These are phyloP conservation scores for Laodelphax striatellus DNA, from an alignment of 1,140 invertebrate genomes.

Conservation along the genomic window DNA sequence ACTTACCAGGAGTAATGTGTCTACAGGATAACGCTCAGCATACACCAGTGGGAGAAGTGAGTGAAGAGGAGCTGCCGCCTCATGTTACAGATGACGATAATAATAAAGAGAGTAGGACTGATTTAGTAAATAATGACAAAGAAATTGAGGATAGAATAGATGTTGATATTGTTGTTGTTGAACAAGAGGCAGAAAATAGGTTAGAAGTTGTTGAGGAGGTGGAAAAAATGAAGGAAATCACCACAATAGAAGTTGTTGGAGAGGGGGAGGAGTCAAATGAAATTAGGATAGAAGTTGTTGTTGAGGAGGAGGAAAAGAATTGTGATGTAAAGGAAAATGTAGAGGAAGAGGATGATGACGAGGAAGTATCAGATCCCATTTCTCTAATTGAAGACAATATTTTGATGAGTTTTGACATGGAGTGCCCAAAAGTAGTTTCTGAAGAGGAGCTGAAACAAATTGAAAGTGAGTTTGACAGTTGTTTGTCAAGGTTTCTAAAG, in stretches of 20 bases:
- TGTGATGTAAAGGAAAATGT: neutral
- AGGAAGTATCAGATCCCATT: neutral
- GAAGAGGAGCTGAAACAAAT: neutral
- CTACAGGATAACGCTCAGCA: no score
- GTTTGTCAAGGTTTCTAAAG: conserved; percentile 7
- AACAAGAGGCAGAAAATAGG: neutral
- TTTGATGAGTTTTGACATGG: neutral
- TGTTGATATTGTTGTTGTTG: neutral
- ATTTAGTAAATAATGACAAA: neutral
- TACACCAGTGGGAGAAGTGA: no score
- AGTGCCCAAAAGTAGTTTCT: neutral
- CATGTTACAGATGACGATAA: no score
- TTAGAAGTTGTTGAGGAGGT: conserved; percentile 10
- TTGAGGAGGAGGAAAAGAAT: no score
- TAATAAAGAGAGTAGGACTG: no score
- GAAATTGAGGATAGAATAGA: neutral
- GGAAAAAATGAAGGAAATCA: conserved; percentile 1
- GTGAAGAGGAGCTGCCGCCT: no score
- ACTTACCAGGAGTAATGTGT: no score
- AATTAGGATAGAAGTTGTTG: no score
- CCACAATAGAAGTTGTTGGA: conserved; percentile 1
- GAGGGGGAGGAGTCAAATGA: neutral
- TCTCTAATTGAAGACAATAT: neutral
- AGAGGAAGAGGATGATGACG: neutral
- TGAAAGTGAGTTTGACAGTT: no score